Evolutionary conservation across 2,888 invertebrate genomes (phyloP).

Genomic region (Nesidiocoris tenuis): DNA sequence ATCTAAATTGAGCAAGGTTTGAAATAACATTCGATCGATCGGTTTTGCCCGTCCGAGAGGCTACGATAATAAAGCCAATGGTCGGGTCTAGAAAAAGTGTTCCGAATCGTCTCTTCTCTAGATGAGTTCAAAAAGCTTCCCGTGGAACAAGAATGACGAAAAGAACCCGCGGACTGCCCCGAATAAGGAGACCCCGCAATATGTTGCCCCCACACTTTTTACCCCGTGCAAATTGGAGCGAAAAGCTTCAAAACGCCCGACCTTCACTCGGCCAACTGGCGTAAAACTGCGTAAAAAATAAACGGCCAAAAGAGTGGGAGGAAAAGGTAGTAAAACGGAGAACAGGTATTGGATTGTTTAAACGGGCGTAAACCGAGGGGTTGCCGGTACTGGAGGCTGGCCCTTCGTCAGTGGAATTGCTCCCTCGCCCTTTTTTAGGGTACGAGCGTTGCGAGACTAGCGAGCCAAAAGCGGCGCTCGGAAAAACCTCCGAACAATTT

Average conservation of each 20-base stretch:
- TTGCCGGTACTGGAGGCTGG: background rate
- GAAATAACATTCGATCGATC: too few species aligned
- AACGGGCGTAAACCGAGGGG: constrained; percentile 17
- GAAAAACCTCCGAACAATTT: background rate
- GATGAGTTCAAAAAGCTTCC: too few species aligned
- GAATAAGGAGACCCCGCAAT: background rate
- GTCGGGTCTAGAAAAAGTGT: too few species aligned
- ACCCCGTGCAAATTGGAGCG: background rate
- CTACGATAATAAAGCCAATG: too few species aligned
- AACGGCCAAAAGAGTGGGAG: background rate
- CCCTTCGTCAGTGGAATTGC: background rate
- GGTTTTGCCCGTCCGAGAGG: too few species aligned
- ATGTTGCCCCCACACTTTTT: background rate
- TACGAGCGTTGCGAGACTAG: background rate
- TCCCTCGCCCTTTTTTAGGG: background rate
- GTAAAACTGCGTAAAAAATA: background rate
- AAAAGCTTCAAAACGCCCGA: background rate
- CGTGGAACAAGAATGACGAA: too few species aligned
- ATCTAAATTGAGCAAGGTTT: too few species aligned
- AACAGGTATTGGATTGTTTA: constrained; percentile 27
- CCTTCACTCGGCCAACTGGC: background rate
- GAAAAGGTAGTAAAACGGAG: background rate
- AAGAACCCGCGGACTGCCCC: too few species aligned
- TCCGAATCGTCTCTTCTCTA: too few species aligned
- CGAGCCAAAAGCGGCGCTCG: background rate